Evolutionary conservation across 2,797 vertebrate genomes (phyloP), one percentile per base, ranked within the genome.

Genomic region (Alosa sapidissima): DNA sequence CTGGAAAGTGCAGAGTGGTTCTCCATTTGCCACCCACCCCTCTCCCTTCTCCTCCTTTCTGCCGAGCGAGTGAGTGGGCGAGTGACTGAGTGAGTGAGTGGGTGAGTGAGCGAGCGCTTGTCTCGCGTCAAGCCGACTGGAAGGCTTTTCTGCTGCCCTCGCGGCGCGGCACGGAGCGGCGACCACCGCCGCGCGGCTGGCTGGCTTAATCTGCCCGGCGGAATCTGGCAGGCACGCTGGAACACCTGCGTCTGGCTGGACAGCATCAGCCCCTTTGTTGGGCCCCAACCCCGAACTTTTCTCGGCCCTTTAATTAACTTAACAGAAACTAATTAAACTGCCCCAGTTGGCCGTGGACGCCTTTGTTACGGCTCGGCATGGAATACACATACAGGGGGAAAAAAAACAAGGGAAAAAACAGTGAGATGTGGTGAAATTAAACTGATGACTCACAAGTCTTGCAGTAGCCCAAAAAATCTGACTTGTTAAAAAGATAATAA

Each of bases 311-410:
- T 95, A 95, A 96, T 95, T 95, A 95, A 95, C 92, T 94, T 93
- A 92, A 94, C 92, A 94, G 93, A 95, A 95, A 95, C 93, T 94
- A 95, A 95, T 95, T 95, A 96, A 96, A 94, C 93, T 92, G 92
- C 93, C 93, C 92, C 93, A 88, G 90, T 89, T 89, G 92, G 91
- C 92, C 93, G 93, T 92, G 92, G 86, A 89, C 90, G 62, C 51
- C 72, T 75, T 84, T 87, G 84, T 85, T 78, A 81, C 47, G 11
- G 54, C 85, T 85, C 85, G 82, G 82, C 85, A 81, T 86, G 85
- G 82, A 84, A 84, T 47, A 49, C 48, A 72, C 33, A 72, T 28
- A 41, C 54, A 55, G 16, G 16, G 54, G 54, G 16, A 19, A 78
- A 65, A 68, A 68, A 13, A 11, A 0, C 11, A 13, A 11, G 7